Conservation (phyloP, 2,797 vertebrate species). For the Sebastes taczanowskii region DNA sequence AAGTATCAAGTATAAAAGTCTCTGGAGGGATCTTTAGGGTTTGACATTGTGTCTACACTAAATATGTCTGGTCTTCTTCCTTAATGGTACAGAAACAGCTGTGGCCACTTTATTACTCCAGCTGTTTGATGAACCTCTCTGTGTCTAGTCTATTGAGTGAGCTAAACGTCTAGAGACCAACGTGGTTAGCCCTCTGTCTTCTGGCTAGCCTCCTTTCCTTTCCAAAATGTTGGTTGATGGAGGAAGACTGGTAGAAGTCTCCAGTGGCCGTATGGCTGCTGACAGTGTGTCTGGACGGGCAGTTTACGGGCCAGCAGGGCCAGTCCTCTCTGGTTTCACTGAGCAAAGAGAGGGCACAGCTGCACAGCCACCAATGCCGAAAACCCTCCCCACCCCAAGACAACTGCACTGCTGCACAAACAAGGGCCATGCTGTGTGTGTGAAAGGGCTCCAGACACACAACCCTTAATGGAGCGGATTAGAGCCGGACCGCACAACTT, state of each 20-base stretch:
- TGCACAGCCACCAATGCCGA: conserved; percentile 77
- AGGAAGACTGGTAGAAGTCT: conserved; percentile 34
- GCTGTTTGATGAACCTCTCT: conserved; percentile 32
- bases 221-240: conserved; percentile 6
- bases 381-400: conserved; percentile 66
- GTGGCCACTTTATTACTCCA: conserved; percentile 44
- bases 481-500: conserved; percentile 56
- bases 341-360: conserved; percentile 87
- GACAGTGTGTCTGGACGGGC: conserved; percentile 73
- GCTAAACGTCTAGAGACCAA: conserved; percentile 8
- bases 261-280: conserved; percentile 68
- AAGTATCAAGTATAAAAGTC: neutral
- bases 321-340: conserved; percentile 86
- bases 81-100: conserved; percentile 34
- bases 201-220: conserved; percentile 16
- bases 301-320: conserved; percentile 70
- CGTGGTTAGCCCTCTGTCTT: conserved; percentile 3
- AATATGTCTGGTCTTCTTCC: conserved; percentile 38
- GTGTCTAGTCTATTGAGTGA: neutral
- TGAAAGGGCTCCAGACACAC: conserved; percentile 58
- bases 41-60: neutral
- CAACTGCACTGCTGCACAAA: conserved; percentile 89
- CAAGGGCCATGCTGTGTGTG: conserved; percentile 87
- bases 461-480: conserved; percentile 80
- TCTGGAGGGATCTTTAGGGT: neutral